Base-by-base conservation (phyloP, 2,797 vertebrate genomes). In the Lutjanus campechanus region DNA sequence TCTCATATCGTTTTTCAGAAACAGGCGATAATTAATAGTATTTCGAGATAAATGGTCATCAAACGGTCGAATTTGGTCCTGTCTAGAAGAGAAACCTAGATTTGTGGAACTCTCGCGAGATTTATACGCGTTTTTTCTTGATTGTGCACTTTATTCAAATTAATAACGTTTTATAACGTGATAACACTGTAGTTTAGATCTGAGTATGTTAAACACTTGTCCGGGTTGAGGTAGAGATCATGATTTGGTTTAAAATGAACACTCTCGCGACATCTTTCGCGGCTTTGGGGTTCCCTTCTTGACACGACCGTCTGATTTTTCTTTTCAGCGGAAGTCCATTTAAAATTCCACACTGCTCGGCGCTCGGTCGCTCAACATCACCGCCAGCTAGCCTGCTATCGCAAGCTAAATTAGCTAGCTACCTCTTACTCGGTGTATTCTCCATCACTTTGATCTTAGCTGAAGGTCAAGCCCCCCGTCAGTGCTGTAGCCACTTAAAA, bases 361-460 rank as follows among this genome's bases (percentile, higher is more conserved):
- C 66, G 61, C 50, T 53, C 8, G 29, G 36, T 76, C 8, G 6
- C 64, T 68, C 19, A 73, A 62, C 74, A 68, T 43, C 70, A 1
- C 76, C 61, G 81, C 61, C 50, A 84, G 85, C 84, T 89, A 88
- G 76, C 82, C 70, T 51, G 85, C 88, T 84, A 74, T 29, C 46
- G 43, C 58, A 36, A 79, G 91, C 87, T 91, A 94, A 90, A 83
- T 89, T 90, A 92, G 91, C 91, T 82, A 79, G 87, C 89, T 86
- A 59, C 73, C 41, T 51, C 72, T 91, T 60, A 56, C 36, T 92
- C 63, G 81, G 75, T 77, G 8, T 80, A 46, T 79, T 90, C 87
- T 83, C 87, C 89, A 90, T 92, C 92, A 84, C 85, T 88, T 82
- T 64, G 81, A 77, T 88, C 63, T 22, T 22, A 78, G 49, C 67